Base-by-base conservation (phyloP, 2,797 vertebrate species). In the Silurus lanzhouensis region DNA sequence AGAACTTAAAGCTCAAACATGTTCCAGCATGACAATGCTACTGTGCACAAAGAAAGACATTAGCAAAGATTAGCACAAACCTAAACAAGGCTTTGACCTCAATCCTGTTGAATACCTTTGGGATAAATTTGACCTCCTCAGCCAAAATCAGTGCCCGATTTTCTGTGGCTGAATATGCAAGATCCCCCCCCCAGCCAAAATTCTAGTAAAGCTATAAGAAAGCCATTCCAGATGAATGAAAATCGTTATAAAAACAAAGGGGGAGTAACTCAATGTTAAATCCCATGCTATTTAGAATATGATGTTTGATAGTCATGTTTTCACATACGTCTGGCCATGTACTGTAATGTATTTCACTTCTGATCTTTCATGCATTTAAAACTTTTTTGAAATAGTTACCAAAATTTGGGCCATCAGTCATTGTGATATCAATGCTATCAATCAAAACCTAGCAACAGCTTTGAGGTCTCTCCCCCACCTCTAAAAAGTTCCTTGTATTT, bases 391-490 rank as follows among this genome's bases (percentile, higher is more conserved):
- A 84, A 68, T 81, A 83, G 76, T 86, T 84, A 88, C 31, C 83
- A 80, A 75, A 38, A 88, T 85, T 77, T 82, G 81, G 63, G 72
- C 85, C 83, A 79, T 89, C 66, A 80, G 72, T 87, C 83, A 64
- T 83, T 76, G 52, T 83, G 81, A 78, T 75, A 83, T 58, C 85
- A 86, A 83, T 67, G 66, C 57, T 48, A 76, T 87, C 68, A 85
- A 75, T 88, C 82, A 84, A n/a, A 90, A 86, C 25, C 6, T 67
- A 55, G 22, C 55, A n/a, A 15, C 63, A 55, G 48, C 63, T 22
- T 81, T 52, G 19, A 88, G 86, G 77, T 75, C 78, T 66, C 82
- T 74, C 22, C 67, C 75, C 72, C 67, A 80, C 67, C 75, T 83
- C 63, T 14, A 57, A 71, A 83, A 83, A 63, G 85, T 85, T 68